These are phyloP conservation scores for Andrena trimmerana DNA, from an alignment of 2,888 invertebrate genomes.

Conservation along the genomic window DNA sequence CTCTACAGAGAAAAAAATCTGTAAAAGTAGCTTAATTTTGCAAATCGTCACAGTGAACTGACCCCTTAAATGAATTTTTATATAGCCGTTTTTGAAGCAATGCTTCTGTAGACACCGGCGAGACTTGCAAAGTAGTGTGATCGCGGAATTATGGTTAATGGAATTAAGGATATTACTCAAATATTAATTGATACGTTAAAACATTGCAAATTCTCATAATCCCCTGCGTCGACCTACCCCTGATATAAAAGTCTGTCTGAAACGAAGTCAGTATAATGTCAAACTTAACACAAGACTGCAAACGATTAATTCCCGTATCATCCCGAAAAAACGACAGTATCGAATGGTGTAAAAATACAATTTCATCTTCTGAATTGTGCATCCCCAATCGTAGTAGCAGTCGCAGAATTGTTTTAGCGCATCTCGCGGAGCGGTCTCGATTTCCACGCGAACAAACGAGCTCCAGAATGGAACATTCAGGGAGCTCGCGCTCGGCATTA, in stretches of 20 bases:
- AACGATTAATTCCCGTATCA: neutral
- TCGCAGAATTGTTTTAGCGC: conserved; percentile 33
- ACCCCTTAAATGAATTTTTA: neutral
- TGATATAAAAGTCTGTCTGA: neutral
- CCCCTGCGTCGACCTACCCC: too few species aligned
- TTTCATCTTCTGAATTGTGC: conserved; percentile 16
- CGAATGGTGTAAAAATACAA: neutral
- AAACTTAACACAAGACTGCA: neutral
- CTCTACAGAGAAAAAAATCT: too few species aligned
- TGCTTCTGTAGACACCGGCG: neutral
- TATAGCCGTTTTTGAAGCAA: neutral
- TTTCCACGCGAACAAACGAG: conserved; percentile 25
- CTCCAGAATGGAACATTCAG: conserved; percentile 30
- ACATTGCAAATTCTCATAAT: too few species aligned
- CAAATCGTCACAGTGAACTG: too few species aligned
- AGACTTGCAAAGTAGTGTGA: conserved; percentile 3
- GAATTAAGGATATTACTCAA: too few species aligned
- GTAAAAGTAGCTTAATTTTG: too few species aligned
- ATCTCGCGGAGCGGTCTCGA: conserved; percentile 12
- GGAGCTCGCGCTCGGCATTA: conserved; percentile 24
- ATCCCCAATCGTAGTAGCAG: neutral
- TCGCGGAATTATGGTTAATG: conserved; percentile 14
- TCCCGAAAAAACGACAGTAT: neutral
- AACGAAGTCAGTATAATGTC: neutral
- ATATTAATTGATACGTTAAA: too few species aligned